Evolutionary conservation across 2,888 invertebrate species (phyloP), one percentile per base, ranked within the genome.

Genomic region (Himalopsyche kuldschensis): DNA sequence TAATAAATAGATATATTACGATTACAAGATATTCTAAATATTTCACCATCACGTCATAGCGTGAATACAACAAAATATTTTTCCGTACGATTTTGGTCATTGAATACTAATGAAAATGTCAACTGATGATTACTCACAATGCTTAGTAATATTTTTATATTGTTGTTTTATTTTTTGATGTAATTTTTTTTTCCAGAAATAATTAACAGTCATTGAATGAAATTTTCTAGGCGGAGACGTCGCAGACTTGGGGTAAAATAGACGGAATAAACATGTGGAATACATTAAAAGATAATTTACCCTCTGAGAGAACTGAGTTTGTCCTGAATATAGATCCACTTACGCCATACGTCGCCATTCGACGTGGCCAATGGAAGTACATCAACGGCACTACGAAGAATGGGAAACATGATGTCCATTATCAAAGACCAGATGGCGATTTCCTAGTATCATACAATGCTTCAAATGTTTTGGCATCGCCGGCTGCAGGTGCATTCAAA

Each of bases 291-390:
- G 88, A 93, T 6, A 93, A 96, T 88, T 87, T 88, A 17, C 87
- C 90, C 0, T 95, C 96, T 0, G 91, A 92, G 0, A 91, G 97
- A 76, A 92, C 89, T 0, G 92, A 92, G 20, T 90, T 97, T 17
- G 91, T 98, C 0, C 97, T 97, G 88, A 98, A 98, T 88, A 98
- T 98, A 80, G 98, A 98, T 88, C 95, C 96, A 87, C 92, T 94
- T 63, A 94, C 92, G 88, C 94, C 94, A 4, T 94, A 93, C 86
- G 93, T 96, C 0, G 94, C 95, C 0, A 89, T 97, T 4, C 95
- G 95, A 0, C 89, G 93, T 0, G 94, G 93, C 8, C 92, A 95
- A 76, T 97, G 96, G 95, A 97, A 97, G 90, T 86, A 96, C 11
- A 88, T 95, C 4, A 93, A 94, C 90, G 97, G 95, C 94, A 88